phyloP scores from a whole-genome alignment of 2,113 vertebrate species.

The Xiphophorus couchianus region DNA sequence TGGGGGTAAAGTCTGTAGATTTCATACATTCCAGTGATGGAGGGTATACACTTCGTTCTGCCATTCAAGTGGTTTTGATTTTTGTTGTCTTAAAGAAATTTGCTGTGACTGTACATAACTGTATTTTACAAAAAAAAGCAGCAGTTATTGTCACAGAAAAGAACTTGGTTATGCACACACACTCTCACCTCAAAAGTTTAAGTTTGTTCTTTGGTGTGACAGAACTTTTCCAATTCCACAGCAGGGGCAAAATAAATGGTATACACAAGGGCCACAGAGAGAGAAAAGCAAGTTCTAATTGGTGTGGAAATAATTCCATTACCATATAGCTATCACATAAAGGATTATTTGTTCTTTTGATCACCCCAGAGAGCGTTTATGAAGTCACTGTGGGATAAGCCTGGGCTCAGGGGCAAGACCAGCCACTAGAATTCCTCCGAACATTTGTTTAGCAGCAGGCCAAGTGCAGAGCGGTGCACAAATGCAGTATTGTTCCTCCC shows the following conservation, averaged over 20 bases:
- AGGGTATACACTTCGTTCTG: constrained; percentile 21
- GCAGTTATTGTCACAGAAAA: background rate
- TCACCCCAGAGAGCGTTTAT: constrained; percentile 61
- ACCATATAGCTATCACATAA: constrained; percentile 68
- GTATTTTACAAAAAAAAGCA: background rate
- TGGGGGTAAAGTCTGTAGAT: constrained; percentile 33
- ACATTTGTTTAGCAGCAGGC: constrained; percentile 76
- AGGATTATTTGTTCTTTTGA: constrained; percentile 71
- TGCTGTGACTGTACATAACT: background rate
- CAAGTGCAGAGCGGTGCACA: constrained; percentile 64
- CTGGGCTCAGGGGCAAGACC: constrained; percentile 58
- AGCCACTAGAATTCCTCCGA: constrained; percentile 70
- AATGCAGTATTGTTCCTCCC: constrained; percentile 72
- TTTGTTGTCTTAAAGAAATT: constrained; percentile 21
- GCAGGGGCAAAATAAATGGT: constrained; percentile 54
- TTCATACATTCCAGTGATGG: constrained; percentile 51
- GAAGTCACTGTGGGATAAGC: constrained; percentile 67
- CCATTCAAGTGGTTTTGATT: constrained; percentile 20
- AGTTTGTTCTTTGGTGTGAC: constrained; percentile 23
- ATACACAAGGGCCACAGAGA: constrained; percentile 22
- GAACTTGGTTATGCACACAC: background rate
- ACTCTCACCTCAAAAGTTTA: background rate
- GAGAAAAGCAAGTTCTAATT: constrained; percentile 64
- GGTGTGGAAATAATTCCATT: constrained; percentile 70
- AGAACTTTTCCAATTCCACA: constrained; percentile 28